phyloP scores from a whole-genome alignment of 2,797 vertebrate genomes.

The Halcyon badia region DNA sequence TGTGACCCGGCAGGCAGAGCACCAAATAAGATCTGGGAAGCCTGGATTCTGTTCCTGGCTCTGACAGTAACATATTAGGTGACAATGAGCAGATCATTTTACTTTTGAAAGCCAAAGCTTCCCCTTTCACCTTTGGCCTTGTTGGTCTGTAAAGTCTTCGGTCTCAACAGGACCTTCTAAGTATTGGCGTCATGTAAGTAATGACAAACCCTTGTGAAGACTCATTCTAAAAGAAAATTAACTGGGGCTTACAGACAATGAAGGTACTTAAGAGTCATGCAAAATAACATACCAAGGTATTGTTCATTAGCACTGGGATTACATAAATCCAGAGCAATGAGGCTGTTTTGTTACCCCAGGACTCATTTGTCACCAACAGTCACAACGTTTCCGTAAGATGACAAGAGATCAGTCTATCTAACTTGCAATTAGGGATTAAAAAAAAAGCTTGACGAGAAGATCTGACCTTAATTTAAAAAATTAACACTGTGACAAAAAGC shows the following conservation, averaged over 20 bases:
- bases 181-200: not conserved
- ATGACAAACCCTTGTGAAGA: not conserved
- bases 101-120: not conserved
- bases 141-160: not conserved
- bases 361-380: constrained; percentile 41
- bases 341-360: not conserved
- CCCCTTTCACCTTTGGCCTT: not conserved
- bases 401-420: constrained; percentile 57
- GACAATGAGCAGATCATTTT: not conserved
- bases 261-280: not conserved
- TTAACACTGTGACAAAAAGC: constrained; percentile 58
- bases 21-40: not conserved
- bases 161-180: not conserved
- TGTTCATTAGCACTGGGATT: not conserved
- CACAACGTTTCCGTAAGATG: constrained; percentile 45
- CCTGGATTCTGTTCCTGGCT: not conserved
- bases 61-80: constrained; percentile 14
- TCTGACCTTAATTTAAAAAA: constrained; percentile 67
- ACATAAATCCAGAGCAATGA: not conserved
- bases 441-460: constrained; percentile 33
- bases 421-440: constrained; percentile 52
- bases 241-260: not conserved
- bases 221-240: not conserved
- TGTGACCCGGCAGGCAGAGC: not conserved
- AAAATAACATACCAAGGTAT: not conserved